A percentile compares a stretch with the other conserved stretches of the same genome.
phyloP scores from a whole-genome alignment of 1,140 invertebrate genomes.

The Kradibia gibbosae region DNA sequence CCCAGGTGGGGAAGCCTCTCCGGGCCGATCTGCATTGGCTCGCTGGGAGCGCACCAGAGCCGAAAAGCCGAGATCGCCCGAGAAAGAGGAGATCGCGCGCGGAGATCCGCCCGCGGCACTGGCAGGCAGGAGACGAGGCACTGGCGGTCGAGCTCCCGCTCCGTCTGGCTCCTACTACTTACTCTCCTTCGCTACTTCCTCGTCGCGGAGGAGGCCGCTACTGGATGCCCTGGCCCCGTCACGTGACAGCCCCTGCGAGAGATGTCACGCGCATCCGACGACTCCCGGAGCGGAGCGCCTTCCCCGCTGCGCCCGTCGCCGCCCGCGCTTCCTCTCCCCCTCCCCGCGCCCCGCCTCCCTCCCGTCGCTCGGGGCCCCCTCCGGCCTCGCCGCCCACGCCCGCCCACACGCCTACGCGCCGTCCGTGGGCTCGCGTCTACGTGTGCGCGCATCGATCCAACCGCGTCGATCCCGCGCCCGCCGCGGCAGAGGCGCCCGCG shows the following conservation, averaged over 20 bases:
- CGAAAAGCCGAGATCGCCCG: neutral
- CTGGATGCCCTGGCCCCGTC: neutral
- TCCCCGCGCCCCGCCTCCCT: neutral
- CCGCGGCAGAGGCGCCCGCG: too few relatives aligned
- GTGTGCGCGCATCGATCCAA: too few relatives aligned
- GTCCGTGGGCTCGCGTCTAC: too few relatives aligned
- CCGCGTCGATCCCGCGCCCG: neutral
- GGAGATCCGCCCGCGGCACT: neutral
- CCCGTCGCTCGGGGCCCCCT: too few relatives aligned
- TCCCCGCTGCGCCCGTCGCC: neutral
- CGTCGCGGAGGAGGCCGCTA: neutral
- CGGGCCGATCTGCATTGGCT: neutral
- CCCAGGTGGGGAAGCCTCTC: too few relatives aligned
- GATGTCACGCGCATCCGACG: neutral
- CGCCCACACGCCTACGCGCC: too few relatives aligned
- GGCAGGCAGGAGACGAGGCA: neutral
- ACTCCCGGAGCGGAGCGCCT: neutral
- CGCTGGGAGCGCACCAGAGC: neutral
- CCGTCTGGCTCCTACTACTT: neutral
- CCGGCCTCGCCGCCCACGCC: too few relatives aligned
- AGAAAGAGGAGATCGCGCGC: neutral
- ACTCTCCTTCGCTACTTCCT: neutral
- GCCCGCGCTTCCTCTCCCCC: neutral
- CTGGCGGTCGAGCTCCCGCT: neutral
- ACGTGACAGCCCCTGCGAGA: neutral